These are phyloP conservation scores for Acrocephalus kingi DNA, from an alignment of 2,113 vertebrate species.

Conservation along the genomic window DNA sequence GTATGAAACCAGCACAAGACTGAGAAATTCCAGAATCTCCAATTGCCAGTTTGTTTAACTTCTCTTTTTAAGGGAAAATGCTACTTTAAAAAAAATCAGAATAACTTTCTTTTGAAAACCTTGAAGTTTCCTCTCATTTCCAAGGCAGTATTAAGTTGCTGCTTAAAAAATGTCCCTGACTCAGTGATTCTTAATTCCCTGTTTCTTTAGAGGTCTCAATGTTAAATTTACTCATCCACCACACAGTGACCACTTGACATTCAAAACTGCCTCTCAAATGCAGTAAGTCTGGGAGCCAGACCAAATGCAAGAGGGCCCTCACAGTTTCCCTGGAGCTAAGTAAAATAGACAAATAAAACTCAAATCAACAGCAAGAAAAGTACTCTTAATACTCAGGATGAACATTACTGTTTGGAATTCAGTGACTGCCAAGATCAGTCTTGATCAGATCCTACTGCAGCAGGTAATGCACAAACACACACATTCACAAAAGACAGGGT, in stretches of 20 bases:
- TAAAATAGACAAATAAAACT: neutral
- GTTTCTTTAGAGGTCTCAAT: neutral
- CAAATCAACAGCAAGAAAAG: neutral
- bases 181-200: neutral
- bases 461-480: neutral
- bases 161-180: neutral
- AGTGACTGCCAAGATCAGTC: neutral
- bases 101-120: neutral
- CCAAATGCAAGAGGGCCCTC: neutral
- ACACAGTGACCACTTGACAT: neutral
- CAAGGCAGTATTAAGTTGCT: neutral
- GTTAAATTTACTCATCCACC: neutral
- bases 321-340: neutral
- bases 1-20: constrained; percentile 22
- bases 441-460: neutral
- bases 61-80: constrained; percentile 11
- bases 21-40: constrained; percentile 10
- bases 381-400: neutral
- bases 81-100: neutral
- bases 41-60: neutral
- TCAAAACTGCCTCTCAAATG: neutral
- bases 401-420: neutral
- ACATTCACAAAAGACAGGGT: neutral
- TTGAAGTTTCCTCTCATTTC: neutral
- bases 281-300: neutral